A percentile compares a stretch with the other conserved stretches of the same genome.
These are phyloP conservation scores for Gadopsis marmoratus DNA, from an alignment of 2,797 vertebrate species.

Conservation along the genomic window DNA sequence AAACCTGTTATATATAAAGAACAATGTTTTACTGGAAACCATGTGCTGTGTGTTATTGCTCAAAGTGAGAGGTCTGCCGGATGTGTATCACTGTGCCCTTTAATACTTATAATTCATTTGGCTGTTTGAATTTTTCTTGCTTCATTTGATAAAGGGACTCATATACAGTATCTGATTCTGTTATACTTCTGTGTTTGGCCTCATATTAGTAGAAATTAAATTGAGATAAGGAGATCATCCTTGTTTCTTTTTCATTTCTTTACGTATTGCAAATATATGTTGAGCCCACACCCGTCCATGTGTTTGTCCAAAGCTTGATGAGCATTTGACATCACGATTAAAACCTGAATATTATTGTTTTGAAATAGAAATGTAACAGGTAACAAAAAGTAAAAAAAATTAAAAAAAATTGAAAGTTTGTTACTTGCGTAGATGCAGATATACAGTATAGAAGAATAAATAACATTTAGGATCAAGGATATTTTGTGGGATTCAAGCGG, in stretches of 20 bases:
- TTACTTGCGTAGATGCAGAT: constrained; percentile 71
- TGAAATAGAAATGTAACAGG: constrained; percentile 68
- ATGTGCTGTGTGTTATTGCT: constrained; percentile 81
- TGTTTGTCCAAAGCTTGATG: constrained; percentile 49
- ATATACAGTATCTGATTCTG: constrained; percentile 38
- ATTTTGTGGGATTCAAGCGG: constrained; percentile 61
- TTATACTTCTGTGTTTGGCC: constrained; percentile 64
- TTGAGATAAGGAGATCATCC: constrained; percentile 12
- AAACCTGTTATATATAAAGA: constrained; percentile 78
- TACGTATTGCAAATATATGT: constrained; percentile 16
- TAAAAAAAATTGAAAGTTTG: constrained; percentile 53
- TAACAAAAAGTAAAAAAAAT: constrained; percentile 73
- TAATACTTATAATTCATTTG: constrained; percentile 49
- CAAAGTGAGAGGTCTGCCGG: constrained; percentile 65
- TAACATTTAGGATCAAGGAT: constrained; percentile 61
- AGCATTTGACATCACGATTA: constrained; percentile 69
- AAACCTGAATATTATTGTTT: constrained; percentile 72
- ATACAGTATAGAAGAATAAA: constrained; percentile 75
- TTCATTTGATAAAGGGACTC: constrained; percentile 63
- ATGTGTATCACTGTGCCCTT: constrained; percentile 63
- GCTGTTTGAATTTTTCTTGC: constrained; percentile 54
- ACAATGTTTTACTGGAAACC: constrained; percentile 67
- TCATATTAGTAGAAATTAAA: constrained; percentile 46
- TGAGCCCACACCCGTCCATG: constrained; percentile 22
- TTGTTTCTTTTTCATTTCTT: constrained; percentile 6